A percentile compares a stretch with the other conserved stretches of the same genome.
Evolutionary conservation across 2,888 invertebrate genomes (phyloP).

Genomic region (Netelia fuscicornis): DNA sequence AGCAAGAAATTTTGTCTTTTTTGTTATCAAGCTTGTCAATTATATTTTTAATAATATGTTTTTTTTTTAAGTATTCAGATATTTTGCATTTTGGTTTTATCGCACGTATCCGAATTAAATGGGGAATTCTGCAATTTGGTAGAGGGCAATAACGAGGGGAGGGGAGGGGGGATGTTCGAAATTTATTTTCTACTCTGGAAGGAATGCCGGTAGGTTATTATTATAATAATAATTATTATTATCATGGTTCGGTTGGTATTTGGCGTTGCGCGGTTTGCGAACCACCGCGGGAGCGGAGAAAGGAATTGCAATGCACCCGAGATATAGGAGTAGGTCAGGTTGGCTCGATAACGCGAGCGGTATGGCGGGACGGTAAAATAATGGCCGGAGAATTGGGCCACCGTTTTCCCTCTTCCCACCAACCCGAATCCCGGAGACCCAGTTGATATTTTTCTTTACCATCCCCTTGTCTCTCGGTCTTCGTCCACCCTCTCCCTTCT

Average conservation of each 20-base stretch:
- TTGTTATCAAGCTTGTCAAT: too few species aligned
- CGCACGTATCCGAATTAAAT: not conserved
- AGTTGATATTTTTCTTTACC: conserved; percentile 46
- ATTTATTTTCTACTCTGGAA: conserved; percentile 8
- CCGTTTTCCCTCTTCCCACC: conserved; percentile 15
- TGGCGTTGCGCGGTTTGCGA: conserved; percentile 21
- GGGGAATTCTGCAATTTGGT: not conserved
- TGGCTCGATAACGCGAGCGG: conserved; percentile 56
- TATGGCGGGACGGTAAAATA: conserved; percentile 52
- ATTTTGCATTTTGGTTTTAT: too few species aligned
- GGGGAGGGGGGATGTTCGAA: not conserved
- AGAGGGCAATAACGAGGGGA: not conserved
- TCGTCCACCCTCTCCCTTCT: not conserved
- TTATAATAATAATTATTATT: conserved; percentile 53
- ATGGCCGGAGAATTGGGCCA: conserved; percentile 59
- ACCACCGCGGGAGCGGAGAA: conserved; percentile 28
- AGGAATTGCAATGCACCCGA: conserved; percentile 57
- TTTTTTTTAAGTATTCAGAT: too few species aligned
- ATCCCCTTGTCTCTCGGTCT: not conserved
- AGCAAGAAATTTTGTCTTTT: not conserved
- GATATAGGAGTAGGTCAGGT: conserved; percentile 58
- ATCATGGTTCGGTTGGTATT: conserved; percentile 44
- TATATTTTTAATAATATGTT: too few species aligned
- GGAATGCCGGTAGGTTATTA: conserved; percentile 34
- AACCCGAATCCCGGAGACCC: conserved; percentile 54